phyloP scores from a whole-genome alignment of 2,888 invertebrate genomes.

The Pseudococcus longispinus region DNA sequence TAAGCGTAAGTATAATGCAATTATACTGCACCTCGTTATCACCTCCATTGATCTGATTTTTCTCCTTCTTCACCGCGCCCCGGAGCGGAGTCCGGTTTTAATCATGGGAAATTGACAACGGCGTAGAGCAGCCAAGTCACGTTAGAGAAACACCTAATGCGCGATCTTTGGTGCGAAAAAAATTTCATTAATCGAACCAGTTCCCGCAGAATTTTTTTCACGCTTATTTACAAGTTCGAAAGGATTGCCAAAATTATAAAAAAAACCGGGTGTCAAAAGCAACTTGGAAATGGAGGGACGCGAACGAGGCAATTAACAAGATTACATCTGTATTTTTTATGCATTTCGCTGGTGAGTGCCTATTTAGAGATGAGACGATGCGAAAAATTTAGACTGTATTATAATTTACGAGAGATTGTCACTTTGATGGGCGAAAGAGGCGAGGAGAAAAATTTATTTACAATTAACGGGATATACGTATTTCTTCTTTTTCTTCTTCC shows the following conservation, averaged over 20 bases:
- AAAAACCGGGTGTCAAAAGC: not conserved
- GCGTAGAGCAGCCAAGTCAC: not conserved
- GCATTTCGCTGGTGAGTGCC: not conserved
- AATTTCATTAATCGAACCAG: slow-evolving; percentile 19
- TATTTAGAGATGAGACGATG: not conserved
- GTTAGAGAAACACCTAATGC: not conserved
- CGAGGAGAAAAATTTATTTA: not conserved
- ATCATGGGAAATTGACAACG: slow-evolving; percentile 1
- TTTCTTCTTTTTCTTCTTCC: not conserved
- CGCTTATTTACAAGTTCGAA: not conserved
- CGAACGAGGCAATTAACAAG: not conserved
- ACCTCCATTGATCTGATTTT: slow-evolving; percentile 21
- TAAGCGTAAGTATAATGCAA: not conserved
- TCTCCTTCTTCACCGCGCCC: not conserved
- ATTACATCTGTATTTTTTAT: not conserved
- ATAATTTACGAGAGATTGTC: not conserved
- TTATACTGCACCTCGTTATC: slow-evolving; percentile 30
- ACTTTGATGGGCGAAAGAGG: not conserved
- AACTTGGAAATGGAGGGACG: not conserved
- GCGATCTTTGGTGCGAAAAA: not conserved
- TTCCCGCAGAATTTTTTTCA: not conserved
- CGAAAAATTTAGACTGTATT: not conserved
- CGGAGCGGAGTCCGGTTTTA: not conserved
- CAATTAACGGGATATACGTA: not conserved
- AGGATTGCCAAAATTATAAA: not conserved